These are phyloP conservation scores for Pelosia muscerda DNA, from an alignment of 2,888 invertebrate species.

Conservation along the genomic window DNA sequence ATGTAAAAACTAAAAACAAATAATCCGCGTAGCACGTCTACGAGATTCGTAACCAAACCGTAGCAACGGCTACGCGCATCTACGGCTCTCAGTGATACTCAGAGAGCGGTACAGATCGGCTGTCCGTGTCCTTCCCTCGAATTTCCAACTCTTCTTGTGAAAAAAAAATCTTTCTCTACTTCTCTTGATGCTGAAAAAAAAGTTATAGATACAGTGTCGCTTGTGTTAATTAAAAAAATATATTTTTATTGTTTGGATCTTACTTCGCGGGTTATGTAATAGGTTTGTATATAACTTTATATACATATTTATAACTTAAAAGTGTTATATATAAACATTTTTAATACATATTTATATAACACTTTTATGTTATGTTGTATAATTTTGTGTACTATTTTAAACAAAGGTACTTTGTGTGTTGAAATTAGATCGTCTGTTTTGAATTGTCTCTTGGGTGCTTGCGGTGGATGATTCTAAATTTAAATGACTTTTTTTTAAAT, in stretches of 20 bases:
- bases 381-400: conserved; percentile 22
- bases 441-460: conserved; percentile 13
- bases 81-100: conserved; percentile 56
- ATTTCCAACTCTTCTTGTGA: conserved; percentile 54
- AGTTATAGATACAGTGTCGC: conserved; percentile 35
- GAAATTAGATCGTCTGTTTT: conserved; percentile 17
- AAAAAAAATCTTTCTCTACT: conserved; percentile 49
- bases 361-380: conserved; percentile 4
- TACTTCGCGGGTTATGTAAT: conserved; percentile 49
- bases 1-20: conserved; percentile 4
- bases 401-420: conserved; percentile 43
- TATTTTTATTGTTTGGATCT: conserved; percentile 29
- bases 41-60: conserved; percentile 29
- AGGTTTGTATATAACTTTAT: conserved; percentile 51
- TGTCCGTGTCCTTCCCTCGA: conserved; percentile 46
- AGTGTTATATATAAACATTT: conserved; percentile 14
- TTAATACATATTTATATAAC: conserved; percentile 1
- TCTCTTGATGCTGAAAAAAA: conserved; percentile 34
- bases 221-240: conserved; percentile 27
- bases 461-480: conserved; percentile 7
- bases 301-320: conserved; percentile 41
- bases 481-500: background rate
- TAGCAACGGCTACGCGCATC: conserved; percentile 60
- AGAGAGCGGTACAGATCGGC: conserved; percentile 41
- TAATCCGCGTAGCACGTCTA: conserved; percentile 40